Evolutionary conservation across 1,140 invertebrate species (phyloP), one percentile per base, ranked within the genome.

Genomic region (Habropoda laboriosa): DNA sequence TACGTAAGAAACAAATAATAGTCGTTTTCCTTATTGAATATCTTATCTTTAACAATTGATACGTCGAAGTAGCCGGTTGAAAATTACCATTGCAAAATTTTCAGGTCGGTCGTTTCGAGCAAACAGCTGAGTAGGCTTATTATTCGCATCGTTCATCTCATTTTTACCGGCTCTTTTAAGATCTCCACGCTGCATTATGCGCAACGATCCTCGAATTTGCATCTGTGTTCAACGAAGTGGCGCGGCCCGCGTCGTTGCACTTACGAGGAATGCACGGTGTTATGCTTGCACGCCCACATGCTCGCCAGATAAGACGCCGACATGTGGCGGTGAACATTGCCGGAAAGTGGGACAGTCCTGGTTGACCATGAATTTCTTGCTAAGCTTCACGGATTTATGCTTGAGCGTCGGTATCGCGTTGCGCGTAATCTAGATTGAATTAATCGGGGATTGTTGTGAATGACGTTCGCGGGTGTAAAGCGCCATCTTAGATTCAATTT

Each of bases 361-460:
- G 70, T 38, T 79, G 77, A 79, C 77, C 77, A 79, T 79, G 77
- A 79, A 79, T 79, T 73, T 79, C 77, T 79, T 79, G 55, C 38
- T 79, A 79, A 79, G 70, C 70, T 21, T 49, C 58, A 10, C 30
- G 40, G 47, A 73, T 79, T 73, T 79, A 55, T 6, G 47, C 16
- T 55, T 38, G 30, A 55, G 49, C 68, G 32, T 51, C 16, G n/a
- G 47, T 63, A 45, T 73, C 40, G 21, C 21, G 47, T 73, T 47
- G 21, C 49, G 16, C 3, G 58, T 58, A 24, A 72, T 64, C 57
- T 57, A 40, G 27, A 72, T 47, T 35, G 68, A 63, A 79, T 71
- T 71, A 77, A 60, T 70, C 27, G 27, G 3, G 47, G 45, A 79
- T 73, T 71, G 49, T 40, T 60, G 47, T 13, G 32, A 58, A 40